Evolutionary conservation across 2,888 invertebrate species (phyloP).

Genomic region (Leptopilina drosophilae): DNA sequence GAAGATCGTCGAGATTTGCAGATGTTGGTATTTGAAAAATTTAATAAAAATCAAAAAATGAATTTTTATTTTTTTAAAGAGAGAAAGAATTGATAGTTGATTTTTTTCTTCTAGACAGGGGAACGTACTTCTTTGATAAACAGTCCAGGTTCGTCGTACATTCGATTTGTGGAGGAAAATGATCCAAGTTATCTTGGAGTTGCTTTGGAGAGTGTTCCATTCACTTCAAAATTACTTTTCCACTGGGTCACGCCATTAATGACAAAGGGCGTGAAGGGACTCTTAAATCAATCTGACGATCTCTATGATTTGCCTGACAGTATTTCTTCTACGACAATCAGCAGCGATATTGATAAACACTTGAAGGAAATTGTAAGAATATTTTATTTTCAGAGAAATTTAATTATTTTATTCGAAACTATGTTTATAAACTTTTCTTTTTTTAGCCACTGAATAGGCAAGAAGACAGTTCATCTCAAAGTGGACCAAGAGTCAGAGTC

Average conservation of each 20-base stretch:
- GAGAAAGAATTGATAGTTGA: constrained; percentile 27
- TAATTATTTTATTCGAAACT: no score
- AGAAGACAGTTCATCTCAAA: constrained; percentile 35
- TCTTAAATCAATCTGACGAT: constrained; percentile 87
- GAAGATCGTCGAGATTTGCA: constrained; percentile 77
- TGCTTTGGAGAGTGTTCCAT: constrained; percentile 87
- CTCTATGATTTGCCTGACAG: constrained; percentile 88
- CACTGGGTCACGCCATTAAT: constrained; percentile 93
- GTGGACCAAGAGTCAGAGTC: constrained; percentile 48
- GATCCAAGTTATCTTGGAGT: constrained; percentile 87
- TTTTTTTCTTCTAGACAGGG: constrained; percentile 76
- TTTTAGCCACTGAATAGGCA: constrained; percentile 51
- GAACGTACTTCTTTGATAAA: constrained; percentile 82
- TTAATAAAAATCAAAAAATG: no score
- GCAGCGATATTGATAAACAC: constrained; percentile 80
- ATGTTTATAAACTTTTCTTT: no score
- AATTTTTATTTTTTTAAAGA: neutral
- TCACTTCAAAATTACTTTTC: constrained; percentile 87
- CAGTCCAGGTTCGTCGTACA: constrained; percentile 78
- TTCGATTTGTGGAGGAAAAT: constrained; percentile 82
- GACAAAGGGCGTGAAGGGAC: constrained; percentile 86
- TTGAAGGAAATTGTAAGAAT: constrained; percentile 72
- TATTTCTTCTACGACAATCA: constrained; percentile 81
- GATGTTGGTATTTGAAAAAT: constrained; percentile 76
- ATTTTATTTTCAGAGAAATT: neutral